These are phyloP conservation scores for Pachyrhynchus sulphureomaculatus DNA, from an alignment of 1,140 invertebrate genomes.

Conservation along the genomic window DNA sequence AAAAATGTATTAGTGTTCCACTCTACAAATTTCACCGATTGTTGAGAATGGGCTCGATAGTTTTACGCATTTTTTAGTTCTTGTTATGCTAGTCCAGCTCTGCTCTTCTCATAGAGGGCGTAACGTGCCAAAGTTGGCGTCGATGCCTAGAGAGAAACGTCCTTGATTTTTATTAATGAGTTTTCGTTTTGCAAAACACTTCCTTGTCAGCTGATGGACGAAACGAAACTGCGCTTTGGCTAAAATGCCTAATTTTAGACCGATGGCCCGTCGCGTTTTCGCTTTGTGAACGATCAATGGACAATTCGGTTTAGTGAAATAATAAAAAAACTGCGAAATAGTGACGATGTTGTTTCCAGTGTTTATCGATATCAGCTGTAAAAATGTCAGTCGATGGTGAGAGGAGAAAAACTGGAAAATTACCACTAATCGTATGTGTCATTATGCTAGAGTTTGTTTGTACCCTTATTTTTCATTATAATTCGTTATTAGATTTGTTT, in stretches of 20 bases:
- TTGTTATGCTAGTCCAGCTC: too few relatives aligned
- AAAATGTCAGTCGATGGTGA: constrained; percentile 40
- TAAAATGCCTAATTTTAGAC: constrained; percentile 38
- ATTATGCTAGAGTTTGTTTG: constrained; percentile 16
- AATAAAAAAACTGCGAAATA: neutral
- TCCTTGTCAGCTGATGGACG: constrained; percentile 44
- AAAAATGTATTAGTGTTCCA: too few relatives aligned
- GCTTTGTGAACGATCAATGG: constrained; percentile 20
- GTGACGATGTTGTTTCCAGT: constrained; percentile 13
- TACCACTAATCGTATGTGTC: constrained; percentile 29
- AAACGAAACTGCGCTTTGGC: constrained; percentile 41
- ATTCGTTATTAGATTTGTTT: neutral
- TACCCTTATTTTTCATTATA: neutral
- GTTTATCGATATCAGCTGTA: constrained; percentile 45
- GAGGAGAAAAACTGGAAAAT: constrained; percentile 32
- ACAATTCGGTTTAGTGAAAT: constrained; percentile 6
- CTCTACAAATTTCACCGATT: too few relatives aligned
- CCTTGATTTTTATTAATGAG: constrained; percentile 39
- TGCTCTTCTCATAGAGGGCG: too few relatives aligned
- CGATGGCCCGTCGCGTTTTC: constrained; percentile 14
- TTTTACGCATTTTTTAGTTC: too few relatives aligned
- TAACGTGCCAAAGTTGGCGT: neutral
- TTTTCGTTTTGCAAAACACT: constrained; percentile 37
- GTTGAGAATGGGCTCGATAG: too few relatives aligned
- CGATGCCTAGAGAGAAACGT: constrained; percentile 15